These are phyloP conservation scores for Loxodonta africana DNA, from an alignment of 2,113 vertebrate species.

Conservation along the genomic window DNA sequence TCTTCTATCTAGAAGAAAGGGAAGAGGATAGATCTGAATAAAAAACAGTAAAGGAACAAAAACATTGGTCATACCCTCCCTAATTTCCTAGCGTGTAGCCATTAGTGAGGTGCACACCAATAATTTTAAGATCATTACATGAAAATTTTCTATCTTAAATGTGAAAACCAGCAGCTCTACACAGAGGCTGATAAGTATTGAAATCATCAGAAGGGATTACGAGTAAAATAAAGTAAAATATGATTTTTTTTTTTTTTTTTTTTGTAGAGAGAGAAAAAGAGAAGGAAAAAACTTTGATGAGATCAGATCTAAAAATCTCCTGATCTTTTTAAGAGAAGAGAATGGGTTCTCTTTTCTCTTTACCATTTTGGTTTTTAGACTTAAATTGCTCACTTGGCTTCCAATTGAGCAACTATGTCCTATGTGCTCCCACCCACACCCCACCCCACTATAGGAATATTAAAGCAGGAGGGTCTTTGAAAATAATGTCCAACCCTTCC, in stretches of 20 bases:
- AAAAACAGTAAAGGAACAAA: background rate
- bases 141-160: background rate
- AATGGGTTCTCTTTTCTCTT: slow-evolving; percentile 61
- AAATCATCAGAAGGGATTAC: background rate
- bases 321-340: slow-evolving; percentile 61
- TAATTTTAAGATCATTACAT: background rate
- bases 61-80: background rate
- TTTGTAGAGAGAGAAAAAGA: background rate
- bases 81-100: background rate
- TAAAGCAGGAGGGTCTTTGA: slow-evolving; percentile 31
- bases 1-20: slow-evolving; percentile 24
- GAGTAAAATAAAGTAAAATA: slow-evolving; percentile 32
- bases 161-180: slow-evolving; percentile 13
- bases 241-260: slow-evolving; percentile 10
- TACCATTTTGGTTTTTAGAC: slow-evolving; percentile 61
- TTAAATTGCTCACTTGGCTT: background rate
- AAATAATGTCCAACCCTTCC: slow-evolving; percentile 33
- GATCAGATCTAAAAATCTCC: slow-evolving; percentile 62
- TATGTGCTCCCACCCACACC: background rate
- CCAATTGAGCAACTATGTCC: background rate
- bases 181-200: background rate
- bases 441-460: background rate
- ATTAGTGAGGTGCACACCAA: background rate
- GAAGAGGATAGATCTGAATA: background rate
- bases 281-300: slow-evolving; percentile 21